Evolutionary conservation across 2,888 invertebrate species (phyloP), one percentile per base, ranked within the genome.

Genomic region (Cephonodes hylas): DNA sequence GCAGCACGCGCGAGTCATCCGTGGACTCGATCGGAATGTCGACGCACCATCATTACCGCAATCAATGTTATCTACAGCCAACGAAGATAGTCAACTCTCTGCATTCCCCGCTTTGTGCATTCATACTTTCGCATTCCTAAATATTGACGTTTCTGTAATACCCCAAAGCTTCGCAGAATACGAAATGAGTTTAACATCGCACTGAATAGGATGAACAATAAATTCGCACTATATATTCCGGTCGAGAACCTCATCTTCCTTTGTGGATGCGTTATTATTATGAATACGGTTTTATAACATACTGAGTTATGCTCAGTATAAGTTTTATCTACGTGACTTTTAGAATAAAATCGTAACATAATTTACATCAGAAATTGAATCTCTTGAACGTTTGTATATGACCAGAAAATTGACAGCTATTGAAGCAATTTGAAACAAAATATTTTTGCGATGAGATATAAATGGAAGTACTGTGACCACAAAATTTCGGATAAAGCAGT

Each of bases 101-200:
- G 74, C 76, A 77, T 79, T 77, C 76, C 68, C 58, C 57, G 60
- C 60, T 69, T 64, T 44, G n/a, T 58, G n/a, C 22, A 38, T 38
- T 57, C 57, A 22, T 68, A 66, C 67, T 63, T 60, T 60, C 60
- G 64, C 66, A 71, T 76, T 70, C 75, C 68, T 65, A 63, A 56
- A 61, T 64, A 63, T 69, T 73, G 68, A 66, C 67, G 64, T 48
- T 62, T 60, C 59, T 27, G 58, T 34, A 34, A 57, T 61, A 56
- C 15, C 56, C 15, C 15, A 5, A 42, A 13, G 20, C 5, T 57
- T 23, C 42, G 31, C 5, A 8, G 48, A 57, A 44, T 57, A 31
- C n/a, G 31, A 34, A 34, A 31, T 23, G 20, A 31, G 56, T 57
- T 31, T 10, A 48, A 44, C 44, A 8, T 8, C 20, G 20, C 3